Evolutionary conservation across 64 coral and sea anemone genomes (phyloP), one percentile per base, ranked within the genome.

Genomic region (Pachyseris speciosa): DNA sequence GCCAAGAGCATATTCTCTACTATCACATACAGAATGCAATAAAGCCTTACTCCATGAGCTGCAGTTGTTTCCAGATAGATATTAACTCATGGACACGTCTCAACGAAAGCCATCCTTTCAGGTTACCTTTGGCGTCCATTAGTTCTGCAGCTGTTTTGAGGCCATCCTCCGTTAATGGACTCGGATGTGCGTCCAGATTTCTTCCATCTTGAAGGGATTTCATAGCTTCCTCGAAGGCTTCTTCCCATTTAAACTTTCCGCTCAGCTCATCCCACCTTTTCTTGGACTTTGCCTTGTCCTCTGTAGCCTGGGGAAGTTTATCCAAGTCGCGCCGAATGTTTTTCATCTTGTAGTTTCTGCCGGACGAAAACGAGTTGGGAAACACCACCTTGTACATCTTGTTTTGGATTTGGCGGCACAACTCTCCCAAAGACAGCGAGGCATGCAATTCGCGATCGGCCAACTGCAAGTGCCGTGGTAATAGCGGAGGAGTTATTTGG

Each of bases 351-450:
- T 78, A 89, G 7, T 50, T 89, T 30, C 72, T 75, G 27, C 12
- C 28, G 8, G 67, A 33, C 40, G 55, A 28, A 27, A 78, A 89
- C 37, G 22, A 78, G 24, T 77, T 76, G 6, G 57, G 73, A 31
- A 89, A 63, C 39, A 89, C 22, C 12, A 49, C 47, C 42, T 89
- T 78, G 57, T 89, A 89, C 51, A 89, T 43, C 60, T 36, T 76
- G 61, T 60, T 76, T 50, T 89, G 73, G 17, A 89, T 11, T 32
- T 89, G 87, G 0, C 37, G 40, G 39, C 58, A 89, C 57, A 89
- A 9, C 47, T 89, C 87, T 67, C 87, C 87, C 24, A 89, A 32
- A 25, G 58, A 20, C 25, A 74, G 28, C 10, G 63, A 78, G 16
- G 73, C 87, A 7, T 60, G 77, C 29, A 80, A 22, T 22, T 80